These are phyloP conservation scores for Melanargia galathea DNA, from an alignment of 2,888 invertebrate species.

Conservation along the genomic window DNA sequence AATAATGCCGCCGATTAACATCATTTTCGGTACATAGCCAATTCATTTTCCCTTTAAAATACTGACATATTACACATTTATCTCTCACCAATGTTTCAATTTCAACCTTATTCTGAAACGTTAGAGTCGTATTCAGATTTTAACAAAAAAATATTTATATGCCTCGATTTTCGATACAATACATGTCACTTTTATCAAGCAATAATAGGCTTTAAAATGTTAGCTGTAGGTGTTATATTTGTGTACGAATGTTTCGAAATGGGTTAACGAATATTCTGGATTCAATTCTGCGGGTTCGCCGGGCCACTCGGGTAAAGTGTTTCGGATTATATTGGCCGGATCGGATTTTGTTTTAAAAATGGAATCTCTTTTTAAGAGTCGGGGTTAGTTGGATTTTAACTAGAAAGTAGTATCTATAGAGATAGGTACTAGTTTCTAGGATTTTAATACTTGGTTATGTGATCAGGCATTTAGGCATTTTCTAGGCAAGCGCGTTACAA, in stretches of 20 bases:
- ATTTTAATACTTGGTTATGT: no score
- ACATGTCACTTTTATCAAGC: constrained; percentile 1
- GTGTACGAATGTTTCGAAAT: background rate
- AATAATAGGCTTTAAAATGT: background rate
- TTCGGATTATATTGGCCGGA: constrained; percentile 35
- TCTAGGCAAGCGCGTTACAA: no score
- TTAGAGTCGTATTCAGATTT: background rate
- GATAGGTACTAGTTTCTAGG: no score
- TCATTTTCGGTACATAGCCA: constrained; percentile 16
- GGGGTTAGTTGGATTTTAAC: background rate
- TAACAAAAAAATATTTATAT: constrained; percentile 9
- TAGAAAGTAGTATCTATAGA: no score
- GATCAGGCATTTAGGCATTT: no score
- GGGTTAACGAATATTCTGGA: constrained; percentile 36
- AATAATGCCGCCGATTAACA: constrained; percentile 14
- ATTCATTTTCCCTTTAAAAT: constrained; percentile 19
- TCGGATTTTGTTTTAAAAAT: constrained; percentile 22
- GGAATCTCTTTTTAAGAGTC: constrained; percentile 4
- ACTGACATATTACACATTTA: constrained; percentile 17
- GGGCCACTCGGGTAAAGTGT: constrained; percentile 44
- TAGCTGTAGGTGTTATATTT: background rate
- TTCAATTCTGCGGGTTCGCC: constrained; percentile 47
- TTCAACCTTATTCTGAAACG: background rate
- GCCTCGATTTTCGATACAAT: constrained; percentile 25
- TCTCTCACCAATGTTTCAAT: background rate